Evolutionary conservation across 1,140 invertebrate genomes (phyloP), one percentile per base, ranked within the genome.

Genomic region (Pachypeltis micranthus): DNA sequence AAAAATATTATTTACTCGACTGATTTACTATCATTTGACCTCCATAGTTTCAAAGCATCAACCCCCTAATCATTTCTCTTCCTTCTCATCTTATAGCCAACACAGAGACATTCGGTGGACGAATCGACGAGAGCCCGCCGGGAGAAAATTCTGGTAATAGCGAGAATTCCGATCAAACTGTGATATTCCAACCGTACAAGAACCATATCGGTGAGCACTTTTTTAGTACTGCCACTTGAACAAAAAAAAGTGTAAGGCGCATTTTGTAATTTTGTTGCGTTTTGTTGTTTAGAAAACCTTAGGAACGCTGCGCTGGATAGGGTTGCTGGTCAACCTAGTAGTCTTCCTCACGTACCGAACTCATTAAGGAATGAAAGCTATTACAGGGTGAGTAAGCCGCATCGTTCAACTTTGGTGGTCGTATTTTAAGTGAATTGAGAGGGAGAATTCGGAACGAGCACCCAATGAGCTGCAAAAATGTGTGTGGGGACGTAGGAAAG

Each of bases 261-360:
- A n/a, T n/a, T n/a, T n/a, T n/a, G n/a, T n/a, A n/a, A n/a, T n/a
- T n/a, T n/a, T n/a, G n/a, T n/a, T n/a, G n/a, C n/a, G n/a, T n/a
- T n/a, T n/a, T n/a, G n/a, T n/a, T n/a, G n/a, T n/a, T n/a, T n/a
- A n/a, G n/a, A n/a, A n/a, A n/a, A n/a, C n/a, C n/a, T n/a, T 56
- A 73, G 83, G 79, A 89, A 89, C 75, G 90, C 90, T 44, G 89
- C 92, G 29, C 83, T 93, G 67, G 90, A 93, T 71, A 77, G 89
- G 70, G 74, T 93, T 66, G 92, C 88, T 24, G 85, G 85, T 63
- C 81, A 84, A 67, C 78, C 80, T 44, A 77, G 75, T 65, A 78
- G 75, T 66, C 73, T 69, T 27, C 65, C 54, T 65, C 72, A 67
- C 61, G 67, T 66, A 60, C 64, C 44, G 66, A 68, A 70, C 67